These are phyloP conservation scores for Homarus gammarus DNA, from an alignment of 2,888 invertebrate genomes.

Conservation along the genomic window DNA sequence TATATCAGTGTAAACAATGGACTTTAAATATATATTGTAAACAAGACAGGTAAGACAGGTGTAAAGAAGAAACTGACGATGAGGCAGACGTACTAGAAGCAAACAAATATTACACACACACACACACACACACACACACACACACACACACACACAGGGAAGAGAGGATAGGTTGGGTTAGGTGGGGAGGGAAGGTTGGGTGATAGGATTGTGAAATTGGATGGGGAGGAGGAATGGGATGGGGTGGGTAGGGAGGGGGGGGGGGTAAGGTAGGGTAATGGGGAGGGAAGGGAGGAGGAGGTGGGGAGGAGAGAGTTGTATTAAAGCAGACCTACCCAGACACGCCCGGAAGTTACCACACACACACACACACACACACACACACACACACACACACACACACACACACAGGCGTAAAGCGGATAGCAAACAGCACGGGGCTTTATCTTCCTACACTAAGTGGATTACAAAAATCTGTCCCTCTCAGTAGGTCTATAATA, in stretches of 20 bases:
- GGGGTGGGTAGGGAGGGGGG: neutral
- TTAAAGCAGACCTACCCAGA: too few relatives aligned
- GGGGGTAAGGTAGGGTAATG: neutral
- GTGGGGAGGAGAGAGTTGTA: neutral
- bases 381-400: too few relatives aligned
- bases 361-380: too few relatives aligned
- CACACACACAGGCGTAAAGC: too few relatives aligned
- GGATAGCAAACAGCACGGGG: too few relatives aligned
- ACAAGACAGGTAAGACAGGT: conserved; percentile 14
- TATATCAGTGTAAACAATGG: too few relatives aligned
- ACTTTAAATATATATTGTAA: neutral
- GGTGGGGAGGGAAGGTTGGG: neutral
- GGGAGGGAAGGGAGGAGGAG: neutral
- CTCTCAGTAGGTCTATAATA: too few relatives aligned
- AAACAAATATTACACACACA: neutral
- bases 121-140: neutral
- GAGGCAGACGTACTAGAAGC: neutral
- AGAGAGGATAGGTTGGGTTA: neutral
- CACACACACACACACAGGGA: neutral
- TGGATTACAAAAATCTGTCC: too few relatives aligned
- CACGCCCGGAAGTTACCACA: too few relatives aligned
- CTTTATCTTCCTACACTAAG: too few relatives aligned
- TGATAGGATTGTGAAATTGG: neutral
- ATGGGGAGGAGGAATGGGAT: neutral
- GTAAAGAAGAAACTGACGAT: neutral